These are phyloP conservation scores for Drosophila sucinea DNA, from an alignment of 1,140 invertebrate genomes.

Conservation along the genomic window DNA sequence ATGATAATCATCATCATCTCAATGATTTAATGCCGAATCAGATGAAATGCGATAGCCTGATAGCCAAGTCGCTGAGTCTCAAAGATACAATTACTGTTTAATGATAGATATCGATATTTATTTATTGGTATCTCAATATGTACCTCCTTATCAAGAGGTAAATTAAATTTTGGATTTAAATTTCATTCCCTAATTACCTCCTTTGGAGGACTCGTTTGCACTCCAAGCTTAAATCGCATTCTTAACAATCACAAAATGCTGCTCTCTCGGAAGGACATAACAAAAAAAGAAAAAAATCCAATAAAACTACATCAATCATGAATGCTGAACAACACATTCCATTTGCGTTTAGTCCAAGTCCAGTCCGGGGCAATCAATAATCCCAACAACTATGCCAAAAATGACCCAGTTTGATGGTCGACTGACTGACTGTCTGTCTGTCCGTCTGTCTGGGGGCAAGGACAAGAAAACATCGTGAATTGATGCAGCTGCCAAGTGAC, in stretches of 20 bases:
- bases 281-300: not conserved
- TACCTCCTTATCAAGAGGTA: not conserved
- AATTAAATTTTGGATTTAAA: not conserved
- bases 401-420: conserved; percentile 66
- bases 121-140: not conserved
- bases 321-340: conserved; percentile 32
- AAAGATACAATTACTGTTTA: not conserved
- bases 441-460: conserved; percentile 21
- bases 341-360: conserved; percentile 10
- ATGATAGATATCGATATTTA: conserved; percentile 1
- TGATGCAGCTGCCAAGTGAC: conserved; percentile 57
- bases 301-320: conserved; percentile 8
- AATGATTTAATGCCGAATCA: conserved; percentile 29
- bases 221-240: not conserved
- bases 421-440: conserved; percentile 1
- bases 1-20: conserved; percentile 40
- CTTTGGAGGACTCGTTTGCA: not conserved
- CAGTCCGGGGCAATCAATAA: conserved; percentile 63
- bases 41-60: conserved; percentile 28
- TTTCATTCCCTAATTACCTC: not conserved
- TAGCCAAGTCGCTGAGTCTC: not conserved
- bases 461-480: conserved; percentile 35
- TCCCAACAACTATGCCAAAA: conserved; percentile 60
- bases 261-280: not conserved
- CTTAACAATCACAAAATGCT: not conserved